Evolutionary conservation across 2,113 vertebrate species (phyloP).

Genomic region (Cottus gobio): DNA sequence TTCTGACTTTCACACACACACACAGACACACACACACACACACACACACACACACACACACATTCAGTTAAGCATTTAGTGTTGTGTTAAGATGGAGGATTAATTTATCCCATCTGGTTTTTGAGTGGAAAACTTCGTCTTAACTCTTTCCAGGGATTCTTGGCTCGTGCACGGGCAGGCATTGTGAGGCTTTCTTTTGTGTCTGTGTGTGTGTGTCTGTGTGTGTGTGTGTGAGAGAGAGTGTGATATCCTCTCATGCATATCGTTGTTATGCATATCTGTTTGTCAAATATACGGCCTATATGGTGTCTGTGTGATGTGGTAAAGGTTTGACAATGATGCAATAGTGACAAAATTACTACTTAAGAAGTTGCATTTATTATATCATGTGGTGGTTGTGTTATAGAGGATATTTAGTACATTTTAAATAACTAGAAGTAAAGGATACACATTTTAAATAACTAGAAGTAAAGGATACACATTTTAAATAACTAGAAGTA

Average conservation of each 20-base stretch:
- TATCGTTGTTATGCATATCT: slow-evolving; percentile 5
- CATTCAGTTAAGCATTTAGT: slow-evolving; percentile 52
- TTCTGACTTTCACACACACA: slow-evolving; percentile 24
- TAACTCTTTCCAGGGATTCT: slow-evolving; percentile 68
- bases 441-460: no score
- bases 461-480: no score
- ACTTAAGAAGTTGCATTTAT: neutral
- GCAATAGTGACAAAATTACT: neutral
- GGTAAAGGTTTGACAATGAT: slow-evolving; percentile 13
- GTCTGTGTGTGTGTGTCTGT: neutral
- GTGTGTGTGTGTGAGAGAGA: slow-evolving; percentile 6
- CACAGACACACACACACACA: no score
- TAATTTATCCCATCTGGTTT: slow-evolving; percentile 77
- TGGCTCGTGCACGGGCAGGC: slow-evolving; percentile 64
- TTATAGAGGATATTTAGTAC: neutral
- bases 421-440: no score
- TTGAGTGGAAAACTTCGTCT: slow-evolving; percentile 61
- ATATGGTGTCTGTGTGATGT: slow-evolving; percentile 13
- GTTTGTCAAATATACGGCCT: slow-evolving; percentile 22
- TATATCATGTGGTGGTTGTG: neutral
- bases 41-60: slow-evolving; percentile 23
- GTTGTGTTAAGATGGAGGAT: slow-evolving; percentile 70
- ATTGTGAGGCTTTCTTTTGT: slow-evolving; percentile 32
- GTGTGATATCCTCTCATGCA: slow-evolving; percentile 14
- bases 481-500: neutral